Evolutionary conservation across 2,113 vertebrate genomes (phyloP), one percentile per base, ranked within the genome.

Genomic region (Ranitomeya imitator): DNA sequence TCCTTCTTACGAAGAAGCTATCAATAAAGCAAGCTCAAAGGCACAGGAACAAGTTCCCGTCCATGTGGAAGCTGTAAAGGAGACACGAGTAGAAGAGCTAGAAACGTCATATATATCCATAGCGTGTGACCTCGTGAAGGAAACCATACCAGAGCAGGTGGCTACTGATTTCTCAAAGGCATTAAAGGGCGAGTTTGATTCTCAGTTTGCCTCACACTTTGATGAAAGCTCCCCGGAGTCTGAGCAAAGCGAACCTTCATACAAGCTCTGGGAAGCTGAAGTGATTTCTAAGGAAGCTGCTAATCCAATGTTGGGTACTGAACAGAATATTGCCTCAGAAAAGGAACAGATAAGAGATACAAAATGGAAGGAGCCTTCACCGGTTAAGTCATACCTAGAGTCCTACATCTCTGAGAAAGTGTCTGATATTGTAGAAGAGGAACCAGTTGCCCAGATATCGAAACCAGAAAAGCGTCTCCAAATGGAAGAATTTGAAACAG

Each of bases 61-160:
- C 9, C 15, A 5, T 51, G 76, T n/a, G 16, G 61, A 89, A 26
- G 89, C 7, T 93, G 91, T 1, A 94, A 91, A 84, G 91, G 90
- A 69, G 15, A 71, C 90, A 31, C 77, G 74, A 55, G 92, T 93
- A 21, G 94, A 96, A 89, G 94, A 95, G 83, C 37, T 84, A n/a
- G 95, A 96, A 80, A 87, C 93, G 89, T 92, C 95, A 21, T 96
- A 96, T 85, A 96, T 94, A 91, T 97, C 97, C 85, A 97, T 96
- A 19, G 96, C 97, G 0, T 99, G 98, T 84, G 97, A 99, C 91
- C 95, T 99, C 23, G 96, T 99, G 83, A 98, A 99, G 91, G 97
- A 95, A 90, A 96, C 95, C 0, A 96, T 96, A 45, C 91, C 96
- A 19, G 95, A 96, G 78, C 85, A 93, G 88, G 76, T 85, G 91